Evolutionary conservation across 1,140 invertebrate genomes (phyloP).

Genomic region (Hycleus cichorii): DNA sequence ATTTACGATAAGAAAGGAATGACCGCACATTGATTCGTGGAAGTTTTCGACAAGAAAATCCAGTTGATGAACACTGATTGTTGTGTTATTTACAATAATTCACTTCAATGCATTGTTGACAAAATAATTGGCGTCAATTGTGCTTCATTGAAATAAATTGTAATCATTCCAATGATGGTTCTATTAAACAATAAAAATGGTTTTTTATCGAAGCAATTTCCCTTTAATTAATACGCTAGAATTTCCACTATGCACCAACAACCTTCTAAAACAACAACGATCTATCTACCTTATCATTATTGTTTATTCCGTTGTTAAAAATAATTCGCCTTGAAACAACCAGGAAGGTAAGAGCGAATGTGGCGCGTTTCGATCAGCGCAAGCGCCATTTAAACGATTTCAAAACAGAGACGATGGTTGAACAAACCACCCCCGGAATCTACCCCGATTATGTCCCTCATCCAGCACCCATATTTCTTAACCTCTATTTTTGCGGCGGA

Average conservation of each 20-base stretch:
- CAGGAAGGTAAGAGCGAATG: background rate
- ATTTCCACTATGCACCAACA: too few species aligned
- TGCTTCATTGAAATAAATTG: constrained; percentile 10
- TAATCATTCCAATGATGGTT: too few species aligned
- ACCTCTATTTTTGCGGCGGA: too few species aligned
- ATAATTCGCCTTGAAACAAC: background rate
- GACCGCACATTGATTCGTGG: too few species aligned
- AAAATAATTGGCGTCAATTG: constrained; percentile 48
- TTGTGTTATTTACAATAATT: constrained; percentile 62
- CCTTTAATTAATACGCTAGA: too few species aligned
- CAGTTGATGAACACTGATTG: constrained; percentile 39
- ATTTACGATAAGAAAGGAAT: too few species aligned
- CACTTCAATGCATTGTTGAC: constrained; percentile 63
- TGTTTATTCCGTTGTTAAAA: background rate
- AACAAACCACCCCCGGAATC: too few species aligned
- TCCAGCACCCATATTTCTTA: background rate
- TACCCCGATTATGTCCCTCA: constrained; percentile 2
- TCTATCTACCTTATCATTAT: background rate
- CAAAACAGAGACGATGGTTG: background rate
- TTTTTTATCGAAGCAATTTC: background rate
- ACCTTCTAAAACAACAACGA: too few species aligned
- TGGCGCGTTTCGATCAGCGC: constrained; percentile 3
- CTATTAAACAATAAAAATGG: background rate
- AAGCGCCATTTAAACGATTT: constrained; percentile 13
- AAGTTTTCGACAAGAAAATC: too few species aligned